Evolutionary conservation across 2,797 vertebrate genomes (phyloP).

Genomic region (Oreochromis grahami): DNA sequence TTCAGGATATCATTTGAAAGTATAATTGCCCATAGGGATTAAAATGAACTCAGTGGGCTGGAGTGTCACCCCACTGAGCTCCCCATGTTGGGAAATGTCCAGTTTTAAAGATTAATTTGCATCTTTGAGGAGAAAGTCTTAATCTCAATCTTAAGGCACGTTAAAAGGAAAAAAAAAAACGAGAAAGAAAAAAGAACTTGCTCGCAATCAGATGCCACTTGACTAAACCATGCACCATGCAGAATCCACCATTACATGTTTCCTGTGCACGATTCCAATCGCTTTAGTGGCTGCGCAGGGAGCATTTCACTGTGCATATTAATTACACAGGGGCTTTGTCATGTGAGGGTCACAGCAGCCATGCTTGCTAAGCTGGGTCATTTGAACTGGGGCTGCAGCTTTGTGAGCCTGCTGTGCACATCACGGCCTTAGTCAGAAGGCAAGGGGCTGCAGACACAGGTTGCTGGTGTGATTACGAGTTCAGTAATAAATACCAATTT

Average conservation of each 20-base stretch:
- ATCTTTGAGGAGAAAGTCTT: slow-evolving; percentile 94
- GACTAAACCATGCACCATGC: slow-evolving; percentile 90
- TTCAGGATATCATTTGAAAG: slow-evolving; percentile 99
- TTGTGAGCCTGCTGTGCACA: slow-evolving; percentile 86
- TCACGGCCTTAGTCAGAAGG: slow-evolving; percentile 76
- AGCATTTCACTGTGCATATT: slow-evolving; percentile 96
- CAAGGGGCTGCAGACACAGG: slow-evolving; percentile 70
- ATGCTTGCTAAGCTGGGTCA: slow-evolving; percentile 89
- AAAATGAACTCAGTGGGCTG: slow-evolving; percentile 95
- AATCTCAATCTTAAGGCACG: slow-evolving; percentile 96
- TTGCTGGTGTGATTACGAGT: slow-evolving; percentile 82
- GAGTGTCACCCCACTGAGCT: slow-evolving; percentile 91
- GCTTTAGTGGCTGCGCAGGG: slow-evolving; percentile 86
- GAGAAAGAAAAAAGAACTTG: slow-evolving; percentile 64
- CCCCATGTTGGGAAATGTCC: slow-evolving; percentile 91
- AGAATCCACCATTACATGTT: slow-evolving; percentile 92
- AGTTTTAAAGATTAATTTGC: slow-evolving; percentile 97
- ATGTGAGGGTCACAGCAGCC: slow-evolving; percentile 83
- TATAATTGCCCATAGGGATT: slow-evolving; percentile 99
- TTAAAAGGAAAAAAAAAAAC: slow-evolving; percentile 74
- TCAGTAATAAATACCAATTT: slow-evolving; percentile 82
- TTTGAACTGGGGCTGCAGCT: slow-evolving; percentile 82
- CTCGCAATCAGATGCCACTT: slow-evolving; percentile 90
- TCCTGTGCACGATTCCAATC: slow-evolving; percentile 90
- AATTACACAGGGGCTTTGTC: slow-evolving; percentile 93